Percentiles rank a stretch among this genome's conserved stretches.
Conservation (phyloP, 2,797 vertebrate genomes). For the Sebastes oblongus region DNA sequence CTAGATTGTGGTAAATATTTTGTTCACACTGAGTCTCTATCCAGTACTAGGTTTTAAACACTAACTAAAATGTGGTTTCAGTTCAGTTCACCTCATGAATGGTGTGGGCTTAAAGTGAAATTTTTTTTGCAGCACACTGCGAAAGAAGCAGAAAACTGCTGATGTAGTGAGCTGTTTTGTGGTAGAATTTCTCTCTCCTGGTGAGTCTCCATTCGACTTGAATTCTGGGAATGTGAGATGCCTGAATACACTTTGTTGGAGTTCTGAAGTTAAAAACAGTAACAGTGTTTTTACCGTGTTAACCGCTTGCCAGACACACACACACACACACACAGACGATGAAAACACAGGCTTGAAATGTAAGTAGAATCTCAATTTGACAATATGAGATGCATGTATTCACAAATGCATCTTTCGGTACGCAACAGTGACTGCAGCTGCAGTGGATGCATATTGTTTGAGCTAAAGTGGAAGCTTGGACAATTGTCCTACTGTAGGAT, state of each 20-base stretch:
- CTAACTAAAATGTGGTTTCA: background rate
- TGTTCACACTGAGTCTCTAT: background rate
- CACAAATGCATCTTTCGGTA: conserved; percentile 15
- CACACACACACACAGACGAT: background rate
- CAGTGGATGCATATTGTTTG: conserved; percentile 38
- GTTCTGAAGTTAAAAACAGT: conserved; percentile 28
- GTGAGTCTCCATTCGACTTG: conserved; percentile 13
- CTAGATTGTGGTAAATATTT: background rate
- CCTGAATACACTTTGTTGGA: conserved; percentile 20
- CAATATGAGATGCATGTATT: conserved; percentile 16
- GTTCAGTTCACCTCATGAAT: conserved; percentile 13
- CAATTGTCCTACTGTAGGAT: conserved; percentile 63
- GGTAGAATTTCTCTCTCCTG: conserved; percentile 2
- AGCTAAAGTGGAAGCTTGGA: conserved; percentile 65
- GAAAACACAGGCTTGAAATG: background rate
- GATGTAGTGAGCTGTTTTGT: conserved; percentile 1
- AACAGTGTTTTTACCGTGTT: background rate
- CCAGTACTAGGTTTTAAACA: background rate
- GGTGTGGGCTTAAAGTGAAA: background rate
- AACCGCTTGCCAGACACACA: background rate
- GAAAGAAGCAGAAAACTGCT: conserved; percentile 18
- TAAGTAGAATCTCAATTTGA: conserved; percentile 14
- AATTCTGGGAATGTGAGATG: conserved; percentile 6
- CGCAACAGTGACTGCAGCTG: conserved; percentile 57
- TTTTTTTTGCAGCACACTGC: conserved; percentile 5